Evolutionary conservation across 1,140 invertebrate genomes (phyloP), one percentile per base, ranked within the genome.

Genomic region (Leptinotarsa texana): DNA sequence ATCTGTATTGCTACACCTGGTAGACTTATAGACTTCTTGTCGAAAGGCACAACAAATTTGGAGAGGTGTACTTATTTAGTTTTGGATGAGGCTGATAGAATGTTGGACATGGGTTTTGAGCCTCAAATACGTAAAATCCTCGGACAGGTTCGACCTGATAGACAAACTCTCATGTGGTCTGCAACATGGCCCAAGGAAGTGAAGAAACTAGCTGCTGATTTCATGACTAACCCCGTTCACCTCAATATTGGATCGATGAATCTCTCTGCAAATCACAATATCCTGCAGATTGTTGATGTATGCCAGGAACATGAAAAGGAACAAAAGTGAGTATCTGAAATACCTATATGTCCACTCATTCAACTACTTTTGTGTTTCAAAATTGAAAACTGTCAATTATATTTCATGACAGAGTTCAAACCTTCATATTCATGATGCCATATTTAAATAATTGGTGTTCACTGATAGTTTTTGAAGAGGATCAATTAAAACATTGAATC

Each of bases 51-150:
- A 49, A 97, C 95, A 3, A 97, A 96, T 85, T 86, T 98, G 84
- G 83, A 91, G 90, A 89, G 95, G 48, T 95, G 93, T 81, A 97
- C 95, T 18, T 98, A 96, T 82, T 86, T 98, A 62, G 96, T 98
- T 17, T 86, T 98, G 71, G 96, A 98, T 84, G 96, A 98, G 86
- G 98, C 98, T 80, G 98, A 99, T 87, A 90, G 98, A 74, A 99
- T 99, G 98, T 89, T 99, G 82, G 98, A 99, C 86, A 99, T 99
- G 98, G 98, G 98, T 80, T 99, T 99, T 87, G 97, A 99, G 86
- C 98, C 97, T n/a, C 98, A 99, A 87, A 99, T 99, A 78, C 90
- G 97, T 70, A 98, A 98, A 87, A 99, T 99, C 82, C 91, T 99
- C 77, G 93, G 95, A 83, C 96, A 99, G 86, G 97, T 99, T 83